Evolutionary conservation across 2,797 vertebrate genomes (phyloP), one percentile per base, ranked within the genome.

Genomic region (Lateolabrax maculatus): DNA sequence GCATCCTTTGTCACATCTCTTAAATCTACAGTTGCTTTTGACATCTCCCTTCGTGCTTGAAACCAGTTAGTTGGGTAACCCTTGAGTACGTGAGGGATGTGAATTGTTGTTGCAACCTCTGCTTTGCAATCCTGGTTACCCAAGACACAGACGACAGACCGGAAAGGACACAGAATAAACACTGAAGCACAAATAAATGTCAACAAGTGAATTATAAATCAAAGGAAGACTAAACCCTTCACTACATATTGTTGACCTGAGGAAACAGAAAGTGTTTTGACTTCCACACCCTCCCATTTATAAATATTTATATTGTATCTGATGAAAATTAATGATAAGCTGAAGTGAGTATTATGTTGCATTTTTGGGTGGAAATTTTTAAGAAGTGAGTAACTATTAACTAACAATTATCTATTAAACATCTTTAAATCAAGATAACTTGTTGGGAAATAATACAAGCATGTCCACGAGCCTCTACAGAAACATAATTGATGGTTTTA

Each of bases 41-140:
- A 72, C 48, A 60, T 88, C 46, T 16, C 5, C 9, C 0, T 77
- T 69, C 58, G 9, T 78, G 66, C 72, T 23, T 46, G 16, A 64
- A 71, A 65, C 6, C 39, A 11, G 23, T 81, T 80, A 11, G 23
- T 81, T 80, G 48, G 8, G 64, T 21, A 73, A 81, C 23, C 13
- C 6, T 65, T 36, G 15, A 53, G 21, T n/a, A 23, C 9, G 5
- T 55, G 2, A 68, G 1, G 7, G 51, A 13, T 31, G 31, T 23
- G 3, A 56, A 10, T 10, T 79, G 39, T 75, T 87, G 46, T 68
- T 60, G 51, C 31, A 82, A 70, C 23, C 1, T 77, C 6, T n/a
- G 18, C 31, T 63, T 58, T 64, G 48, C 55, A 84, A 77, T 71
- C 31, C 25, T 51, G 18, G 7, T 88, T 71, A 21, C 58, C 6